Evolutionary conservation across 2,113 vertebrate species (phyloP), one percentile per base, ranked within the genome.

Genomic region (Daboia siamensis): DNA sequence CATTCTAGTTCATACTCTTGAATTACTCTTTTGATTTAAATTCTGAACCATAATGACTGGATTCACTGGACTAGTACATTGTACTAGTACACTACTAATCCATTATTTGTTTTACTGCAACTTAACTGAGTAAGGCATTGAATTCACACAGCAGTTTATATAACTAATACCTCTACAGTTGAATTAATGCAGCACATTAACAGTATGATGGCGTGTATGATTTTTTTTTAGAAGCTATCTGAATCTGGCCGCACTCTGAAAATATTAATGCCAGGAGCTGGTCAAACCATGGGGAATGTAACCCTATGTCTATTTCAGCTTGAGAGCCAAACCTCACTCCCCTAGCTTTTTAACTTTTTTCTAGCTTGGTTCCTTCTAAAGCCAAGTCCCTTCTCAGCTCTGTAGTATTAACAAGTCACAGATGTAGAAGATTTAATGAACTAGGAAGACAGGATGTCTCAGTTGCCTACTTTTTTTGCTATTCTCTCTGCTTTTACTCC

Each of bases 341-440:
- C 4, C 39, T 54, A n/a, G 33, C 10, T 74, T n/a, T 89, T 33
- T 8, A 39, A 39, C 48, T 80, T 84, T 55, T 80, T 91, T 80
- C 90, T 86, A 52, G 46, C 33, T 74, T 64, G 90, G 55, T 93
- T 89, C 20, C 55, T 91, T 91, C 93, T 86, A 86, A 91, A 85
- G 69, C 87, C 46, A 89, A 93, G 55, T 54, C 48, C 11, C 86
- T 86, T 89, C 56, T 74, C 24, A 88, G 48, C 44, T 44, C 86
- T 86, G 55, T 85, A 93, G 9, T 51, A 90, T 93, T 90, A 91
- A 93, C 69, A 89, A 48, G 64, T 85, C 69, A 52, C 90, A 91
- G 59, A 56, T n/a, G 55, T 48, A 12, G 92, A 44, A 26, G 23
- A 13, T 46, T 89, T 91, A 86, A 93, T 44, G 46, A 91, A 88